phyloP scores from a whole-genome alignment of 2,113 vertebrate species.

The Ardeotis arabs region DNA sequence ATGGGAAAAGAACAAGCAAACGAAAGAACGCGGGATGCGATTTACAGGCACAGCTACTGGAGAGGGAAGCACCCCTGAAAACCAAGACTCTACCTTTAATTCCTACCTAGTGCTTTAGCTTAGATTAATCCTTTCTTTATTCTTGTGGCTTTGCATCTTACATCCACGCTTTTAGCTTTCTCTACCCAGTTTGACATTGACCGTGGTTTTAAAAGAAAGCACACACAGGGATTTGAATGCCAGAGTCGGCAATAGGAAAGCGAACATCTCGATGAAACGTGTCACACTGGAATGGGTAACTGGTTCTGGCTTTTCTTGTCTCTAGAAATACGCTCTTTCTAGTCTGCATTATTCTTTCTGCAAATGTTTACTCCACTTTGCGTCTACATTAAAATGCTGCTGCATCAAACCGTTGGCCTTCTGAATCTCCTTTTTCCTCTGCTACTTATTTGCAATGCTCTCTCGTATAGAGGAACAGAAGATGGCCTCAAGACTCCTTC shows the following conservation, averaged over 20 bases:
- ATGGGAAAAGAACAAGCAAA: background rate
- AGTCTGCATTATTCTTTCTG: conserved; percentile 17
- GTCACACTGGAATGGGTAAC: background rate
- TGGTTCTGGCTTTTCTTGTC: background rate
- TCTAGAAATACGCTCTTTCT: background rate
- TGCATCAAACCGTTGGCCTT: conserved; percentile 42
- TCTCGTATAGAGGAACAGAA: background rate
- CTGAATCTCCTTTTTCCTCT: conserved; percentile 43
- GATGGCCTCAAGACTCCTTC: background rate
- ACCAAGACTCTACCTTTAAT: background rate
- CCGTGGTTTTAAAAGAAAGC: background rate
- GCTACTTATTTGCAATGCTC: background rate
- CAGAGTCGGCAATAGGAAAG: background rate
- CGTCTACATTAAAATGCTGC: conserved; percentile 58
- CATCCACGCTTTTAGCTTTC: background rate
- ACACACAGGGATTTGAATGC: background rate
- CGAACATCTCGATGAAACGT: background rate
- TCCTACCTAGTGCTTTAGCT: conserved; percentile 1
- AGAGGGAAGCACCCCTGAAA: background rate
- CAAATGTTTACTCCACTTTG: conserved; percentile 32
- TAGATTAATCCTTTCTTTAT: conserved; percentile 20
- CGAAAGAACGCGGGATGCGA: background rate
- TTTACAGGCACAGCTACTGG: background rate
- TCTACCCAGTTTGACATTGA: background rate
- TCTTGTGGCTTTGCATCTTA: conserved; percentile 18